A percentile compares a stretch with the other conserved stretches of the same genome.
These are phyloP conservation scores for Oscheius sp. DNA, from an alignment of 2,888 invertebrate genomes.

Conservation along the genomic window DNA sequence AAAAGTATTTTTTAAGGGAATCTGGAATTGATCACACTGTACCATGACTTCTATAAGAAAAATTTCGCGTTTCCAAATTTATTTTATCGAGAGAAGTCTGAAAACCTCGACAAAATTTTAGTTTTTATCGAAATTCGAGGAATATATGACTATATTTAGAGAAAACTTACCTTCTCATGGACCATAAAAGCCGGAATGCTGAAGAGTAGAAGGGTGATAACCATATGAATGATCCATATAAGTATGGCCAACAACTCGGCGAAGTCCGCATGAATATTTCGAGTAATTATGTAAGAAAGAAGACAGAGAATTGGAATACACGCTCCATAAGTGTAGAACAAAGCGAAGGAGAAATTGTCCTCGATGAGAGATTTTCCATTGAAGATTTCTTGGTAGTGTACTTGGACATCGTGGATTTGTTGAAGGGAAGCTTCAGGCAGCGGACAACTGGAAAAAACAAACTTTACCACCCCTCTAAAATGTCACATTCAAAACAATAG, in stretches of 20 bases:
- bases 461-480: background rate
- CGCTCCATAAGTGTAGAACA: conserved; percentile 34
- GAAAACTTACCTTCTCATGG: conserved; percentile 46
- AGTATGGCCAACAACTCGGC: conserved; percentile 43
- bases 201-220: conserved; percentile 49
- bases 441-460: conserved; percentile 28
- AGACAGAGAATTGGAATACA: conserved; percentile 34
- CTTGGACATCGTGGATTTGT: conserved; percentile 36
- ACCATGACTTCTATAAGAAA: too few relatives aligned
- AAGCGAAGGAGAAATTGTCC: conserved; percentile 35
- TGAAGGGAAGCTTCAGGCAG: conserved; percentile 37
- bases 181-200: conserved; percentile 55
- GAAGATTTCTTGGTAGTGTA: conserved; percentile 37
- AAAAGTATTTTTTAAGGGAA: too few relatives aligned
- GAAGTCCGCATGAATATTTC: conserved; percentile 39
- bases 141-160: background rate
- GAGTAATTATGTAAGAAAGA: conserved; percentile 24
- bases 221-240: conserved; percentile 50
- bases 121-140: too few relatives aligned
- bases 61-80: too few relatives aligned
- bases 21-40: too few relatives aligned
- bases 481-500: too few relatives aligned
- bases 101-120: too few relatives aligned
- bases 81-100: too few relatives aligned
- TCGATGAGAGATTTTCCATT: conserved; percentile 33